A percentile compares a stretch with the other conserved stretches of the same genome.
These are phyloP conservation scores for Enteromius treurensis DNA, from an alignment of 2,797 vertebrate species.

Conservation along the genomic window DNA sequence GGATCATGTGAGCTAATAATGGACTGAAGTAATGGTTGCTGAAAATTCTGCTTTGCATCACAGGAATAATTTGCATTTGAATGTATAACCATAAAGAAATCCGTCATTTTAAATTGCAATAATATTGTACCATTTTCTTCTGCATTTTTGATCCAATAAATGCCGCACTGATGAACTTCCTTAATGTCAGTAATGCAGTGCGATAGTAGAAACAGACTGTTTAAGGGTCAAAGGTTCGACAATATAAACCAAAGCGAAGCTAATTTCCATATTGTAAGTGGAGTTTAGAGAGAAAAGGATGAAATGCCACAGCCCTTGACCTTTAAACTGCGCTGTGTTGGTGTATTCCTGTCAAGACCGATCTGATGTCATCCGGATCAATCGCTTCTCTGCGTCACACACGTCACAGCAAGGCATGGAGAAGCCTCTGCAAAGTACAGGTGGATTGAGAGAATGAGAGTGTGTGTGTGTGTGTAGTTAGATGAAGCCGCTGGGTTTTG, in stretches of 20 bases:
- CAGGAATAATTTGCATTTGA: neutral
- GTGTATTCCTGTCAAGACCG: slow-evolving; percentile 15
- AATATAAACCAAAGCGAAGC: neutral
- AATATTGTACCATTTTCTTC: neutral
- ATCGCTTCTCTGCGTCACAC: neutral
- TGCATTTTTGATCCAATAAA: neutral
- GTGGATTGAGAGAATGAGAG: neutral
- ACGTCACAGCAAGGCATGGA: neutral
- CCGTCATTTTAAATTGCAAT: neutral
- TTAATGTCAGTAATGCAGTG: neutral
- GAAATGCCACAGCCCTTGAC: neutral
- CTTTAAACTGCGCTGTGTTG: neutral
- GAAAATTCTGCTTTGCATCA: neutral
- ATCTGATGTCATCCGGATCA: slow-evolving; percentile 6
- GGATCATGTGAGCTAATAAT: neutral
- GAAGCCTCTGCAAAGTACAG: neutral
- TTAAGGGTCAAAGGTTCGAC: neutral
- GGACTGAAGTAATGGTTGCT: neutral
- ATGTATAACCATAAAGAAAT: neutral
- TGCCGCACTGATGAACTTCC: neutral
- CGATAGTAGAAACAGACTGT: neutral
- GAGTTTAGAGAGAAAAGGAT: neutral
- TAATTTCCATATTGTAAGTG: neutral
- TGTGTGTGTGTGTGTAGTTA: too few relatives aligned
- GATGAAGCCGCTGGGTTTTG: neutral